Evolutionary conservation across 92 coral and sea anemone species (phyloP), one percentile per base, ranked within the genome.

Genomic region (Montipora capitata): DNA sequence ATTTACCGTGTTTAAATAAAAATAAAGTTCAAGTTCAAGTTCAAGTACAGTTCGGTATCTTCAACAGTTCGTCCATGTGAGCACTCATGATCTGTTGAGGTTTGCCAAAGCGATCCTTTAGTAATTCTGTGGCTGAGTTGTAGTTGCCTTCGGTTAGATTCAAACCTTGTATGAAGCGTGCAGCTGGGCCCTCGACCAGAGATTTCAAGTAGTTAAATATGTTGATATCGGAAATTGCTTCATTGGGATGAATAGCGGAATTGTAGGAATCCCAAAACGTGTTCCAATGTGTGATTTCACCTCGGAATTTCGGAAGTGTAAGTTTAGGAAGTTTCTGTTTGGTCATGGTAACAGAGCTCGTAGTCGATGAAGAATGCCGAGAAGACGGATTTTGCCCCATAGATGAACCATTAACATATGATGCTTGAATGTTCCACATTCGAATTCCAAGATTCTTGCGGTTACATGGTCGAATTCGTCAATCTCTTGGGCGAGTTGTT

Each of bases 41-140:
- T n/a, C n/a, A n/a, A n/a, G n/a, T n/a, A n/a, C n/a, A n/a, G n/a
- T 14, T 58, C 10, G 84, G 86, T 3, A 88, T 72, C 67, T 92
- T 92, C 3, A 83, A 35, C 0, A 88, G 42, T 43, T 84, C 95
- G 51, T 88, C 95, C 90, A 92, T 92, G 78, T 85, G 93, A 0
- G 87, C 82, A 0, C 86, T 35, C 9, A 83, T 89, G 1, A 89
- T 83, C 14, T 81, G 92, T 49, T 88, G 87, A 6, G 17, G 68
- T n/a, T 14, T 18, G 68, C 20, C 27, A n/a, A 13, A 14, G 9
- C 7, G 8, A 18, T 52, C 58, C 58, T 8, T 52, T 8, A 52
- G 58, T 71, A 52, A 52, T 81, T 81, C n/a, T 40, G 67, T 5
- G 44, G 68, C 68, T 4, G 68, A 13, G 72, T 52, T 52, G 72